phyloP scores from a whole-genome alignment of 2,797 vertebrate species.

The Macroramphosus scolopax region DNA sequence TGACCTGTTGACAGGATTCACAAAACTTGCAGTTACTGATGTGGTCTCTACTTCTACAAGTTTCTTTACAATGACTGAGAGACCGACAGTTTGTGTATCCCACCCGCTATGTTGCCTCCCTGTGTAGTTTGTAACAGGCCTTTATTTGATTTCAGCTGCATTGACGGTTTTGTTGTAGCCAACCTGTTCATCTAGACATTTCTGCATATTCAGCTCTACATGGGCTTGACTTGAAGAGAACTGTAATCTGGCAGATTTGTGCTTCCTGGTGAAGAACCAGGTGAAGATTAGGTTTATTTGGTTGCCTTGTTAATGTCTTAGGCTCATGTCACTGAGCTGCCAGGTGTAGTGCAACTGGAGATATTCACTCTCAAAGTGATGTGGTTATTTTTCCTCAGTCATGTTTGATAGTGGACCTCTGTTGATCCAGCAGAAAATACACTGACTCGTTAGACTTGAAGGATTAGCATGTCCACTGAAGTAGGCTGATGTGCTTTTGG shows the following conservation, averaged over 20 bases:
- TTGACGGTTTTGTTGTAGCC: neutral
- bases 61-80: neutral
- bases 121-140: slow-evolving; percentile 28
- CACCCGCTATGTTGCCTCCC: too few relatives aligned
- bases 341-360: neutral
- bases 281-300: too few relatives aligned
- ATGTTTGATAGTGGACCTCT: neutral
- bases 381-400: too few relatives aligned
- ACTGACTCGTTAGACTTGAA: neutral
- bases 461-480: neutral
- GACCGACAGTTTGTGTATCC: too few relatives aligned
- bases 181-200: neutral
- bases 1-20: too few relatives aligned
- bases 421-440: neutral
- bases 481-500: too few relatives aligned
- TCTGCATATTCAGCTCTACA: neutral
- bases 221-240: neutral
- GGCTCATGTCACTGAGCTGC: slow-evolving; percentile 6
- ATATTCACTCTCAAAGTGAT: neutral
- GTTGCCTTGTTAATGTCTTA: neutral
- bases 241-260: too few relatives aligned
- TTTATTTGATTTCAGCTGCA: slow-evolving; percentile 11
- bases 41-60: neutral
- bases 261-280: too few relatives aligned
- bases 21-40: neutral